Conservation (phyloP, 35 echinoderm and acorn worm genomes). For the Stichopus chloronotus region DNA sequence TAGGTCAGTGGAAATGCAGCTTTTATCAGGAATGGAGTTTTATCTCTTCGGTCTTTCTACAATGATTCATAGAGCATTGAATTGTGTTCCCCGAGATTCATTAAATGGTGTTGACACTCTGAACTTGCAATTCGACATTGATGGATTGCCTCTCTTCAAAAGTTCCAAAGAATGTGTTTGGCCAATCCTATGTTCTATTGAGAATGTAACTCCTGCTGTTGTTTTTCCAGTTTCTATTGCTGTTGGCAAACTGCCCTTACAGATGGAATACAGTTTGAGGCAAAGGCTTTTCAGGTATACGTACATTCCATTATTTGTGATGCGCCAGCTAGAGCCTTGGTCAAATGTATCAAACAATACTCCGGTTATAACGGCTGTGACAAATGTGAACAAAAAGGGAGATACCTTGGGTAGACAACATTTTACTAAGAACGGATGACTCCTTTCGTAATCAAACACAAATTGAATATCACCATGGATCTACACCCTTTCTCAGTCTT, state of each 20-base stretch:
- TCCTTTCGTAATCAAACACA: background rate
- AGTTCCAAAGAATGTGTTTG: no score
- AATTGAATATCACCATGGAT: constrained; percentile 43
- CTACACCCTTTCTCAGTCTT: background rate
- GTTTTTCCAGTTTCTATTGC: no score
- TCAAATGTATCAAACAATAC: constrained; percentile 52
- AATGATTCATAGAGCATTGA: no score
- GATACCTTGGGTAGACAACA: background rate
- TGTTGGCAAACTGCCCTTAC: constrained; percentile 21
- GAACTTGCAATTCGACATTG: no score
- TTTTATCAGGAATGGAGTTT: no score
- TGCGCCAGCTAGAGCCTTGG: constrained; percentile 66
- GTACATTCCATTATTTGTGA: constrained; percentile 66
- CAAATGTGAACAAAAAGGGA: constrained; percentile 37
- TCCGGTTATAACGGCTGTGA: constrained; percentile 58
- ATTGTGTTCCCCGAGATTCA: no score
- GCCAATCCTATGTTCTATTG: no score
- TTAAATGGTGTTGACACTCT: no score
- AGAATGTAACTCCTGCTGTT: no score
- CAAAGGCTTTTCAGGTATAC: constrained; percentile 3
- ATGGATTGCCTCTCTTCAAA: no score
- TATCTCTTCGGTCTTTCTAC: no score
- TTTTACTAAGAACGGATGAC: constrained; percentile 27
- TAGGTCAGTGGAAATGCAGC: no score
- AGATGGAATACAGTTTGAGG: background rate